phyloP scores from a whole-genome alignment of 2,113 vertebrate genomes.

The human (Homo sapiens) region GRCh38 chr14:65906501-65907000 shows the following conservation, averaged over 20 bases:
- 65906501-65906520: background rate
- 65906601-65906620: background rate
- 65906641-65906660: background rate
- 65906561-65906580: background rate
- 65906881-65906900: background rate
- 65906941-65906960: background rate
- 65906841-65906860: background rate
- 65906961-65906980: background rate
- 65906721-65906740: background rate
- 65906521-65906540: background rate
- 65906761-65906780: background rate
- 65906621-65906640: background rate
- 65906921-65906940: background rate
- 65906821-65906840: background rate
- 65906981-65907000: background rate
- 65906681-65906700: background rate
- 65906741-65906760: background rate
- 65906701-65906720: background rate
- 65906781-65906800: background rate
- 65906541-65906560: background rate
- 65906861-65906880: background rate
- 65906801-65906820: slow-evolving; percentile 25
- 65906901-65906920: background rate
- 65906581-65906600: background rate
- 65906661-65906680: background rate